phyloP scores from a whole-genome alignment of 30 jellyfish, hydroid and myxozoan species.

The Cassiopea xamachana region DNA sequence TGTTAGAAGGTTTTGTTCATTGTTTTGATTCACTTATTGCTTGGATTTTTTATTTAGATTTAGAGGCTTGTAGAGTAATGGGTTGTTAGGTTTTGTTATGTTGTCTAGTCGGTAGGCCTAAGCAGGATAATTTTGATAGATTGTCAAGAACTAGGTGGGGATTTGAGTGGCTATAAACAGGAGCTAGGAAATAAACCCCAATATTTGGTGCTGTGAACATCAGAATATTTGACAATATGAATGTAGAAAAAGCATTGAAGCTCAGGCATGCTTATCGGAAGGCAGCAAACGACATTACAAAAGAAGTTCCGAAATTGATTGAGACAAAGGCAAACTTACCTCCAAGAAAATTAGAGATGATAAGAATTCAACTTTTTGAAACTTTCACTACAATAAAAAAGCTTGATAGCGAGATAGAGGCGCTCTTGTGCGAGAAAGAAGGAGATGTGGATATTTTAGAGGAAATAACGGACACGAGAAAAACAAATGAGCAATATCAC shows the following conservation, averaged over 20 bases:
- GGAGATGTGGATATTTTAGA: constrained; percentile 18
- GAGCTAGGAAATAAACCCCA: no score
- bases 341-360: constrained; percentile 12
- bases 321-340: not conserved
- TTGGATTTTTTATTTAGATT: no score
- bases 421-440: constrained; percentile 14
- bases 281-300: not conserved
- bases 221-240: not conserved
- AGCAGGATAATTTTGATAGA: no score
- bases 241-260: not conserved
- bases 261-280: constrained; percentile 37
- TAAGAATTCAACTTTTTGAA: constrained; percentile 17
- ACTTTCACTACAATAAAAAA: constrained; percentile 4
- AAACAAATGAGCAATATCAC: constrained; percentile 5
- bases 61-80: no score
- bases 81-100: no score
- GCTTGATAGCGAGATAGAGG: not conserved
- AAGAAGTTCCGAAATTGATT: constrained; percentile 16
- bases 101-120: no score
- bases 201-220: not conserved
- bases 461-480: constrained; percentile 16
- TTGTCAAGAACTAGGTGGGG: no score
- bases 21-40: no score
- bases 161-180: no score
- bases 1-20: no score